A percentile compares a stretch with the other conserved stretches of the same genome.
These are phyloP conservation scores for Steinernema khuongi DNA, from an alignment of 1,140 invertebrate genomes.

Conservation along the genomic window DNA sequence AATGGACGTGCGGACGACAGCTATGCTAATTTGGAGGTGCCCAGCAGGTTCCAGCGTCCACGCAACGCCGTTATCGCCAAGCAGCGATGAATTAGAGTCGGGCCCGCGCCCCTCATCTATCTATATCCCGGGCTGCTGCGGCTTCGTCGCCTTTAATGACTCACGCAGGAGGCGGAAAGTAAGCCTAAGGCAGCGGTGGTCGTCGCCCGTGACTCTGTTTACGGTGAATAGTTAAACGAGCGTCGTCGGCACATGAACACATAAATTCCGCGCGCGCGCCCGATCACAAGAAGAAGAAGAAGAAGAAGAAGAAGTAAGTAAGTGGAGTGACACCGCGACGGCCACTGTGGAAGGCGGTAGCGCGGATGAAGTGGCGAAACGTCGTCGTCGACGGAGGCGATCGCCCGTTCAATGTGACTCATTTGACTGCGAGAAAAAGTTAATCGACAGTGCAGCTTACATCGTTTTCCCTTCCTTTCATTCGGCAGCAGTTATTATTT, in stretches of 20 bases:
- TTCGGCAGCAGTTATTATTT: conserved; percentile 12
- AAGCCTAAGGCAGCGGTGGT: background rate
- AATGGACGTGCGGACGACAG: background rate
- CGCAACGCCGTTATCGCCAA: background rate
- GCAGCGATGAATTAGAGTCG: background rate
- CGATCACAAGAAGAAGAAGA: background rate
- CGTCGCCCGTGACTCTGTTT: background rate
- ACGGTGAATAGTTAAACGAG: conserved; percentile 7
- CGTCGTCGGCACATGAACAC: background rate
- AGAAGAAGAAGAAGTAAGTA: conserved; percentile 6
- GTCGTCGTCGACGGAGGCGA: background rate
- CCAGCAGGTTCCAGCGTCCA: background rate
- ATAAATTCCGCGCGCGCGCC: background rate
- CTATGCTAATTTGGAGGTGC: background rate
- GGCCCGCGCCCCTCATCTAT: background rate
- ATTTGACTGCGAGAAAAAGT: background rate
- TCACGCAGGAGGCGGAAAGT: background rate
- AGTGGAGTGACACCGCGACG: background rate
- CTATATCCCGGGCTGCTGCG: too few species aligned
- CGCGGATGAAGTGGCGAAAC: conserved; percentile 11
- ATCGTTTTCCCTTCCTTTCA: conserved; percentile 14
- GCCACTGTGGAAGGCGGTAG: background rate
- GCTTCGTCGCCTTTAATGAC: background rate
- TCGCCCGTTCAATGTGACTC: background rate
- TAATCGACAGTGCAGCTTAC: conserved; percentile 16